Evolutionary conservation across 2,888 invertebrate genomes (phyloP).

Genomic region (Micoletzkya japonica): DNA sequence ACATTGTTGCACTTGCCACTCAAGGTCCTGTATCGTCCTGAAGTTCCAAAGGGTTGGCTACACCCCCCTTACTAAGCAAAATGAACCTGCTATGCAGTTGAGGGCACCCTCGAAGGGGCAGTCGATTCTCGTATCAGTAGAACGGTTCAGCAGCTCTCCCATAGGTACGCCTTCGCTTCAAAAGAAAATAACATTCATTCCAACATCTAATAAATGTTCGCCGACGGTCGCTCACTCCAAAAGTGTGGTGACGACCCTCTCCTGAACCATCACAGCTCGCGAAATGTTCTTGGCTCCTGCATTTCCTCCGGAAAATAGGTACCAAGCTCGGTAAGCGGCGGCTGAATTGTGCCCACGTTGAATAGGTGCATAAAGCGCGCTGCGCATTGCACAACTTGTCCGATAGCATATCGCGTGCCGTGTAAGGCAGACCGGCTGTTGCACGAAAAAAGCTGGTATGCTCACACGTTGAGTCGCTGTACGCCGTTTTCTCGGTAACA

Average conservation of each 20-base stretch:
- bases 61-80: background rate
- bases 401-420: no score
- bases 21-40: conserved; percentile 51
- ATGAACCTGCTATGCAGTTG: conserved; percentile 14
- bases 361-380: no score
- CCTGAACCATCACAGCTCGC: conserved; percentile 56
- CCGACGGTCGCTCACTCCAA: conserved; percentile 33
- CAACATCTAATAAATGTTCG: background rate
- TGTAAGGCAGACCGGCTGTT: conserved; percentile 15
- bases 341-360: background rate
- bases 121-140: conserved; percentile 6
- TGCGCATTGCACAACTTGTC: no score
- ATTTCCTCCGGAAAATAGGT: conserved; percentile 44
- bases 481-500: conserved; percentile 45
- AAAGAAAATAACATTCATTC: background rate
- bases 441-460: conserved; percentile 26
- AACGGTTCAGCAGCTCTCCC: background rate
- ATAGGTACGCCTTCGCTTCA: conserved; percentile 9
- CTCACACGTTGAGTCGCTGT: conserved; percentile 23
- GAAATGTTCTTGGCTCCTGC: conserved; percentile 58
- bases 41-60: background rate
- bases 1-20: conserved; percentile 64
- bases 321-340: conserved; percentile 44
- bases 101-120: conserved; percentile 8
- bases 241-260: conserved; percentile 46